Percentiles rank a stretch among this genome's conserved stretches.
Conservation (phyloP, 2,797 vertebrate species). For the Gadopsis bispinosus region DNA sequence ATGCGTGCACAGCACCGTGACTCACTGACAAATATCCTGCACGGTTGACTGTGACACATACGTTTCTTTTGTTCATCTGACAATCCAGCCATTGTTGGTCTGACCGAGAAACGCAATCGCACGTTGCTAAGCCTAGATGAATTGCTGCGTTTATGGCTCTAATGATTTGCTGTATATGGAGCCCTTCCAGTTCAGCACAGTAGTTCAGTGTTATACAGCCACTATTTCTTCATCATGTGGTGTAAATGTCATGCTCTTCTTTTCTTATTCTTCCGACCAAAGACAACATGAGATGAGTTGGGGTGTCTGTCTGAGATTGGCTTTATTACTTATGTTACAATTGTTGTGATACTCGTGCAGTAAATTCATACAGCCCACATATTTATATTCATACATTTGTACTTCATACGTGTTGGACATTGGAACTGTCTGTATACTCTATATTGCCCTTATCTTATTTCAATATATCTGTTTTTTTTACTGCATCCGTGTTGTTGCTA, state of each 20-base stretch:
- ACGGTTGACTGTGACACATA: constrained; percentile 10
- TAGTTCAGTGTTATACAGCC: neutral
- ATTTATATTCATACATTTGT: neutral
- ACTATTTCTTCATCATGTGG: neutral
- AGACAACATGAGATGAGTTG: neutral
- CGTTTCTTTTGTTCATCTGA: constrained; percentile 25
- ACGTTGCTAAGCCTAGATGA: neutral
- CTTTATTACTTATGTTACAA: neutral
- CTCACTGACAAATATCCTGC: constrained; percentile 16
- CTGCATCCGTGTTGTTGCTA: too few relatives aligned
- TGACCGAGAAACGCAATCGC: constrained; percentile 3
- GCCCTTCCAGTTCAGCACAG: constrained; percentile 10
- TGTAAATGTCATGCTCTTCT: neutral
- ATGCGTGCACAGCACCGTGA: neutral
- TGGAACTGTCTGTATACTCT: neutral
- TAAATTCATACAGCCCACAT: neutral
- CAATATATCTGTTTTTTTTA: neutral
- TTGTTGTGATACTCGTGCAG: neutral
- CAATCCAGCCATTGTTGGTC: constrained; percentile 22
- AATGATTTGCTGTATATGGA: constrained; percentile 20
- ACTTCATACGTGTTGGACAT: neutral
- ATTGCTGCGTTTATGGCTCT: constrained; percentile 7
- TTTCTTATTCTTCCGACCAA: neutral
- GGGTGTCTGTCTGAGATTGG: neutral
- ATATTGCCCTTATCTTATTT: neutral